Evolutionary conservation across 2,113 vertebrate species (phyloP), one percentile per base, ranked within the genome.

Genomic region (Pygoscelis antarcticus): DNA sequence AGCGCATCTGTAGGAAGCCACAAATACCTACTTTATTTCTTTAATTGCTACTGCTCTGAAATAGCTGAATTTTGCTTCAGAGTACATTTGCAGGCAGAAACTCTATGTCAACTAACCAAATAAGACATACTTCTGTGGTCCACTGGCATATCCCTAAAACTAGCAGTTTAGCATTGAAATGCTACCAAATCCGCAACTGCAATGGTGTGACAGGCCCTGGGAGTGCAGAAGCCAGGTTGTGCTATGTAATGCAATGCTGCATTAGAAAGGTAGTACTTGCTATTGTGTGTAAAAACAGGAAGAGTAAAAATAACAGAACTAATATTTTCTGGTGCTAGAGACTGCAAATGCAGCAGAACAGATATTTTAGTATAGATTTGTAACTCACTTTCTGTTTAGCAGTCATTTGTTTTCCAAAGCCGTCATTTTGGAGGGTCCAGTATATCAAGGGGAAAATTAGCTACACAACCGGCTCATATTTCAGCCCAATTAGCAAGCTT

Each of bases 151-250:
- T 11, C 46, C 36, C 57, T 55, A n/a, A 51, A 44, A 10, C 34
- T 2, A 47, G 57, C 12, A 6, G 29, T 74, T 81, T 30, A 36
- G 16, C 61, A 32, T 1, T 11, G 25, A 87, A 77, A 51, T 13
- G n/a, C 16, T 36, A 32, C 61, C 64, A 54, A 38, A 76, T 4
- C 17, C 61, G 7, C 25, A 26, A 0, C 7, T 19, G 3, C 10
- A 18, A 7, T 0, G 25, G 23, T 20, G 52, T 3, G 21, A 27
- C 2, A 18, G 72, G 72, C 40, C 10, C 36, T 18, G 65, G 71
- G 49, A 57, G 18, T 0, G 3, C 38, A 23, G 51, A 23, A n/a
- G 16, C 44, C 38, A 8, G 47, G 4, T 0, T 11, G 49, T 47
- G 38, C 72, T 44, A 2, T 0, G 13, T 5, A 15, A 10, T 3